These are phyloP conservation scores for Strigops habroptila DNA, from an alignment of 2,113 vertebrate species.

Conservation along the genomic window DNA sequence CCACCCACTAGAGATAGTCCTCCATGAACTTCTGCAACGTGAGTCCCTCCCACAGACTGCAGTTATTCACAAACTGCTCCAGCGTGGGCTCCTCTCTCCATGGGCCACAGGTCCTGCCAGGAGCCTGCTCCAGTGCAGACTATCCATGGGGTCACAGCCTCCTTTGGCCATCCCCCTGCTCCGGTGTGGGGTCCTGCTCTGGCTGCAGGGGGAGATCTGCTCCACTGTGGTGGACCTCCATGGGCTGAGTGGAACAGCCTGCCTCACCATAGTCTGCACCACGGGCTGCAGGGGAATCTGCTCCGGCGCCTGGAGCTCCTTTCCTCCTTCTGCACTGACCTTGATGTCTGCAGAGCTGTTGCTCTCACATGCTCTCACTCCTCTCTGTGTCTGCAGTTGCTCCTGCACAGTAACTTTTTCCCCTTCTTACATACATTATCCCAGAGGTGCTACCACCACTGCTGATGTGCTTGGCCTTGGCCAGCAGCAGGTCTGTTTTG, in stretches of 20 bases:
- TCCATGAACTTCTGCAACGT: background rate
- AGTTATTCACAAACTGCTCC: background rate
- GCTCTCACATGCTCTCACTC: background rate
- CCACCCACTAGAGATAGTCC: background rate
- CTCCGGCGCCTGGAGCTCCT: background rate
- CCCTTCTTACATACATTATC: background rate
- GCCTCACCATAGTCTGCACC: background rate
- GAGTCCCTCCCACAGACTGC: background rate
- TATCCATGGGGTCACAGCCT: background rate
- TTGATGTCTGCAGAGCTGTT: background rate
- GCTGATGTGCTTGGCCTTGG: background rate
- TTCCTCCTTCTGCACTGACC: background rate
- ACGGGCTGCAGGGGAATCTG: background rate
- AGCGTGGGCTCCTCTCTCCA: rapidly evolving
- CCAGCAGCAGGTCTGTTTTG: background rate
- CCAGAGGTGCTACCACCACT: background rate
- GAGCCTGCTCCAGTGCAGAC: background rate
- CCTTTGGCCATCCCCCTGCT: background rate
- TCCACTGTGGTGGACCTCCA: rapidly evolving
- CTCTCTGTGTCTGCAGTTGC: background rate
- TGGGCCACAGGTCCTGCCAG: background rate
- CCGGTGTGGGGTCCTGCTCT: rapidly evolving
- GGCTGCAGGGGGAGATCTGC: background rate
- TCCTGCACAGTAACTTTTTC: background rate
- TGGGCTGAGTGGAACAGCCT: background rate